Evolutionary conservation across 2,113 vertebrate genomes (phyloP).

Genomic region (Scomber colias): DNA sequence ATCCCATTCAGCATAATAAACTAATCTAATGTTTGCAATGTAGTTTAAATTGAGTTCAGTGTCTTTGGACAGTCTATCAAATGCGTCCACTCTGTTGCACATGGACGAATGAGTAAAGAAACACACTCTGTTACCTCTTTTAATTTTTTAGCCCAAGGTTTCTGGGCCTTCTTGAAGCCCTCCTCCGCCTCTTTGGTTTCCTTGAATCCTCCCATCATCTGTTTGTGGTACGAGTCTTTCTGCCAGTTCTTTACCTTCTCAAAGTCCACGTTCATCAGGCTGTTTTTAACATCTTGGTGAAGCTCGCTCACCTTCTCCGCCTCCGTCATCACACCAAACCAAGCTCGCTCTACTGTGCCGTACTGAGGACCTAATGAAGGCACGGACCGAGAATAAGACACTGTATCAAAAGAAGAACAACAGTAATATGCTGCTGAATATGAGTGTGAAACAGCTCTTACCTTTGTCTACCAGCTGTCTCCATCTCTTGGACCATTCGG

Average conservation of each 20-base stretch:
- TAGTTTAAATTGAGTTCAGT: no score
- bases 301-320: slow-evolving; percentile 96
- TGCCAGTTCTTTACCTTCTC: slow-evolving; percentile 99
- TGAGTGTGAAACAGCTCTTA: slow-evolving; percentile 43
- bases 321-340: slow-evolving; percentile 92
- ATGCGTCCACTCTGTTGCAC: neutral
- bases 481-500: slow-evolving; percentile 97
- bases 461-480: slow-evolving; percentile 96
- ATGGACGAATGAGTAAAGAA: neutral
- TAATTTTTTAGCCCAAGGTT: slow-evolving; percentile 98
- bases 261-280: slow-evolving; percentile 90
- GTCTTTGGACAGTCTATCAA: no score
- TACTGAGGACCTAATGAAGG: slow-evolving; percentile 92
- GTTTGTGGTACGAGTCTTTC: slow-evolving; percentile 97
- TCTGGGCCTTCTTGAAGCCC: slow-evolving; percentile 96
- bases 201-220: slow-evolving; percentile 99
- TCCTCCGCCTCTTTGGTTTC: slow-evolving; percentile 97
- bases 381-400: neutral
- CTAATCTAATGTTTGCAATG: no score
- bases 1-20: neutral
- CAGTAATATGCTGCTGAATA: no score
- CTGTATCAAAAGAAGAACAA: neutral
- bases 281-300: slow-evolving; percentile 94
- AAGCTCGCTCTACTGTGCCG: slow-evolving; percentile 93
- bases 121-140: slow-evolving; percentile 89